phyloP scores from a whole-genome alignment of 2,797 vertebrate species.

The Xerus rutilus region DNA sequence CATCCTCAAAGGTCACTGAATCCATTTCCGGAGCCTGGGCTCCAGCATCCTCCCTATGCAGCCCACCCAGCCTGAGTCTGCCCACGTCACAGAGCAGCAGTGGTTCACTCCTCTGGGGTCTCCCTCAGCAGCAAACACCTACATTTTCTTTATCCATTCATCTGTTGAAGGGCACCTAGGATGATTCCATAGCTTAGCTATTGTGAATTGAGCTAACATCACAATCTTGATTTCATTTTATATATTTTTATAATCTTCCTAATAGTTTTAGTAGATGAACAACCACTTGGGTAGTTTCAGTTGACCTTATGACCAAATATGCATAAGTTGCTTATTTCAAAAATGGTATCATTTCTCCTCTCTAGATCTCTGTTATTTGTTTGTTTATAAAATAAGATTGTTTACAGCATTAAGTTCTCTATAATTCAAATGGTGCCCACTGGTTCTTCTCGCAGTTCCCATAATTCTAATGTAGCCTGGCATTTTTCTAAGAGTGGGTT shows the following conservation, averaged over 20 bases:
- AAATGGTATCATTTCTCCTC: neutral
- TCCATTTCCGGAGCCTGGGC: too few species aligned
- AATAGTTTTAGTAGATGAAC: neutral
- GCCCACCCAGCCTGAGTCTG: too few species aligned
- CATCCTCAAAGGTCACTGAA: too few species aligned
- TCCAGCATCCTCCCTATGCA: too few species aligned
- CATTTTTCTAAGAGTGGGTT: neutral
- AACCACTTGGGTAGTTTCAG: neutral
- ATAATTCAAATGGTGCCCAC: neutral
- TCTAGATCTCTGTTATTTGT: neutral
- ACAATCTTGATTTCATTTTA: neutral
- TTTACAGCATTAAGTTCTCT: neutral
- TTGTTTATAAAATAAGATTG: neutral
- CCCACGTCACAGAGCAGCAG: too few species aligned
- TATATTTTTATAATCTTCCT: neutral
- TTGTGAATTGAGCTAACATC: neutral
- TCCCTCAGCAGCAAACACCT: too few species aligned
- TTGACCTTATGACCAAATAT: neutral
- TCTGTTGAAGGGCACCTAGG: too few species aligned
- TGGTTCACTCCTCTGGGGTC: too few species aligned
- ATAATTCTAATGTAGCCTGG: neutral
- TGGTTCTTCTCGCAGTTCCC: neutral
- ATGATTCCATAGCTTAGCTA: too few species aligned
- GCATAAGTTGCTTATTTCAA: neutral
- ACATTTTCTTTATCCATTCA: too few species aligned